Evolutionary conservation across 2,888 invertebrate species (phyloP).

Genomic region (Rhabditoides inermis): DNA sequence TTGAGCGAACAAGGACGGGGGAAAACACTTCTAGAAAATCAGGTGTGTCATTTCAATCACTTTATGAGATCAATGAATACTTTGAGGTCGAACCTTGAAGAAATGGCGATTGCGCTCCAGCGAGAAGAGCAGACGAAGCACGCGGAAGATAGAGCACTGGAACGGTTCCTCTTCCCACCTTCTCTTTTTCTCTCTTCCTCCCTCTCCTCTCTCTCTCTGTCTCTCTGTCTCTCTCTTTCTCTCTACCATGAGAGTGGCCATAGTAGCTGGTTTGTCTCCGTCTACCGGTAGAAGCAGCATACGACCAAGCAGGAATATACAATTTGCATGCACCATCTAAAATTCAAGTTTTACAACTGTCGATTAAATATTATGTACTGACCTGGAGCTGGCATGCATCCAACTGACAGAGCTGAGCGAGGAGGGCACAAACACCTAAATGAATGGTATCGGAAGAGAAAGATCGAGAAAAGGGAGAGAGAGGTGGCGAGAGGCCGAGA

Average conservation of each 20-base stretch:
- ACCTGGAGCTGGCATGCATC: conserved; percentile 23
- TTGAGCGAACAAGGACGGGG: conserved; percentile 53
- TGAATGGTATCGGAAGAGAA: background rate
- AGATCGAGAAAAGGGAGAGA: no score
- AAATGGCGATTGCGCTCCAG: conserved; percentile 55
- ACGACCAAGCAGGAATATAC: conserved; percentile 24
- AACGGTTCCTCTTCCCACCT: background rate
- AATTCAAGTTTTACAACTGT: background rate
- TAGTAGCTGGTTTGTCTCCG: background rate
- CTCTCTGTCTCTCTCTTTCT: no score
- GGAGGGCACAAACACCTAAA: conserved; percentile 26
- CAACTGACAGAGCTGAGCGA: conserved; percentile 30
- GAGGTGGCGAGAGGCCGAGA: no score
- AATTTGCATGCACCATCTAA: conserved; percentile 26
- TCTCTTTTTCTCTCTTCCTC: no score
- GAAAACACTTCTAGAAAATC: conserved; percentile 35
- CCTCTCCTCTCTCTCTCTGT: no score
- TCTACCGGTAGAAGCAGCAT: conserved; percentile 15
- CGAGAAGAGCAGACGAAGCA: conserved; percentile 55
- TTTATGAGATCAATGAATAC: conserved; percentile 3
- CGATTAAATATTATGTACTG: background rate
- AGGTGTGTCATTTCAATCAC: background rate
- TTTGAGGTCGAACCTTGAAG: conserved; percentile 47
- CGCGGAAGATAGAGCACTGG: conserved; percentile 54
- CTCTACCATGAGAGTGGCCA: no score